Conservation (phyloP, 2,888 invertebrate species). For the Fabriciana adippe region DNA sequence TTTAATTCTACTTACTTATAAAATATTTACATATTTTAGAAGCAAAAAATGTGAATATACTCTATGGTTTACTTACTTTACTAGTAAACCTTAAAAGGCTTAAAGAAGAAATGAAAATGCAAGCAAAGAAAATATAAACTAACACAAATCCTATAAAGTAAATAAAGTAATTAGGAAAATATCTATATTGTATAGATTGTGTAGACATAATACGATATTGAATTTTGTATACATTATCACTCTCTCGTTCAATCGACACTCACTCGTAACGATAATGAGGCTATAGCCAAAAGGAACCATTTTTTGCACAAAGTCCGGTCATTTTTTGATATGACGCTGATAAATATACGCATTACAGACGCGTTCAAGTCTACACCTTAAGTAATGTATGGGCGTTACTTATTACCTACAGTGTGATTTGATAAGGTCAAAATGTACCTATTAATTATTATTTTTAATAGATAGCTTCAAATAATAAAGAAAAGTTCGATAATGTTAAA, state of each 20-base stretch:
- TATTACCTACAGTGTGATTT: conserved; percentile 8
- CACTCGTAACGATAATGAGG: conserved; percentile 25
- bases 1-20: no score
- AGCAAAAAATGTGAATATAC: no score
- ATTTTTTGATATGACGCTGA: conserved; percentile 34
- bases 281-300: conserved; percentile 31
- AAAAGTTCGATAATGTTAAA: neutral
- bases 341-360: conserved; percentile 29
- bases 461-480: neutral
- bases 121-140: no score
- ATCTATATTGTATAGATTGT: no score
- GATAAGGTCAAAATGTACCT: neutral
- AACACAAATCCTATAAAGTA: no score
- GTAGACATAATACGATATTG: neutral
- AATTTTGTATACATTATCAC: conserved; percentile 9
- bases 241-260: conserved; percentile 22
- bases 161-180: no score
- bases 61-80: no score
- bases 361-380: conserved; percentile 28
- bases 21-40: no score
- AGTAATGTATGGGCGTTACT: conserved; percentile 24
- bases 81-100: no score
- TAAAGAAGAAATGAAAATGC: no score
- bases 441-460: neutral
- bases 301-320: conserved; percentile 21